Conservation (phyloP, 2,797 vertebrate species). For the Paratrypauchen microcephalus region DNA sequence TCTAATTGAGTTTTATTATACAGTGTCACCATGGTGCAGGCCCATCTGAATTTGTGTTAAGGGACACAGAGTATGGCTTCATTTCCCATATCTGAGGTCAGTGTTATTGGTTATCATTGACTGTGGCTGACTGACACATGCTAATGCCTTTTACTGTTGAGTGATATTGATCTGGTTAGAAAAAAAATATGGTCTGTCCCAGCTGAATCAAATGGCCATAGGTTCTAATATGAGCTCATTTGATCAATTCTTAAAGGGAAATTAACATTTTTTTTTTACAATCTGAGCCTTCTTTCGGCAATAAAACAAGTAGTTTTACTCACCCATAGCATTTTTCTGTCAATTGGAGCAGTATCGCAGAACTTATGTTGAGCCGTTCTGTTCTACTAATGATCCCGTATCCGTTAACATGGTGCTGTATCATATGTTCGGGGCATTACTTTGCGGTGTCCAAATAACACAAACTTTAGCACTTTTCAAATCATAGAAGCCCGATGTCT, state of each 20-base stretch:
- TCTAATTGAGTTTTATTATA: background rate
- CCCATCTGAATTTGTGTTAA: background rate
- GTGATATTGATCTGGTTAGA: constrained; percentile 2
- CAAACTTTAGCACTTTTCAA: too few relatives aligned
- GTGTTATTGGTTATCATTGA: background rate
- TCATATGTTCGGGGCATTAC: too few relatives aligned
- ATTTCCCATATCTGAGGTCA: constrained; percentile 8
- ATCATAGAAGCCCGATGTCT: too few relatives aligned
- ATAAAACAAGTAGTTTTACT: too few relatives aligned
- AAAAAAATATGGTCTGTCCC: background rate
- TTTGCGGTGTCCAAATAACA: too few relatives aligned
- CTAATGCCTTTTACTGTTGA: constrained; percentile 11
- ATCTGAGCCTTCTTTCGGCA: too few relatives aligned
- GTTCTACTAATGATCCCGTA: too few relatives aligned
- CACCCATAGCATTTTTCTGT: too few relatives aligned
- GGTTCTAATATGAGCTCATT: background rate
- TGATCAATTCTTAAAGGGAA: background rate
- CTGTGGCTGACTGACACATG: constrained; percentile 5
- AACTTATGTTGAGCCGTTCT: too few relatives aligned
- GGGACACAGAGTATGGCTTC: background rate
- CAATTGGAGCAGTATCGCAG: too few relatives aligned
- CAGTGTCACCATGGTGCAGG: background rate
- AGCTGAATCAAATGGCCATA: background rate
- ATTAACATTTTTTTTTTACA: too few relatives aligned
- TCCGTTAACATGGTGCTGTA: too few relatives aligned